Percentiles rank a stretch among this genome's conserved stretches.
Evolutionary conservation across 2,113 vertebrate genomes (phyloP).

Genomic region (Nyctibius bracteatus): DNA sequence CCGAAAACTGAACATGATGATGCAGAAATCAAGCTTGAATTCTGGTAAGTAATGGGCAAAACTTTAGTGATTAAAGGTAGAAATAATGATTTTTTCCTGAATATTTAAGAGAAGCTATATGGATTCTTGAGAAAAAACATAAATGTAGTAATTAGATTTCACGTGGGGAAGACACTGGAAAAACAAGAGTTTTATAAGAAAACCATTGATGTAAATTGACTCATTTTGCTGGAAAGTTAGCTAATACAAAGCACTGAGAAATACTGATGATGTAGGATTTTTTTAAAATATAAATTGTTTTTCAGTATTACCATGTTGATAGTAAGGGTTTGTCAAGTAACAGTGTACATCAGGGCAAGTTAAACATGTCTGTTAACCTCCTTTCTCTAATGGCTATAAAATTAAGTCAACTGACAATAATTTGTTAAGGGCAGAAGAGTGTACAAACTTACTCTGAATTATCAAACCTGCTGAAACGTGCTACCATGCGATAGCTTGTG

Average conservation of each 20-base stretch:
- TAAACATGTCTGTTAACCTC: background rate
- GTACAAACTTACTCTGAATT: background rate
- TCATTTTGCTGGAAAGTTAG: background rate
- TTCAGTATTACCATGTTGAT: background rate
- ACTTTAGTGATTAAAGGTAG: background rate
- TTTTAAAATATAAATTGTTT: background rate
- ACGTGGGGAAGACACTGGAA: background rate
- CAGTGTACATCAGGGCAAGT: accelerated
- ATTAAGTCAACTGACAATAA: background rate
- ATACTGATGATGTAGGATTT: background rate
- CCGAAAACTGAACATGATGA: background rate
- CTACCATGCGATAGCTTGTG: background rate
- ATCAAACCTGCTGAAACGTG: background rate
- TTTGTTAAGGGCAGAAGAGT: background rate
- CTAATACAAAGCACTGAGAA: background rate
- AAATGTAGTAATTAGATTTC: background rate
- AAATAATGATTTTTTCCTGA: background rate
- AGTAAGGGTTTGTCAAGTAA: background rate
- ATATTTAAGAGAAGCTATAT: background rate
- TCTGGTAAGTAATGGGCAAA: background rate
- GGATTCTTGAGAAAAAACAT: background rate
- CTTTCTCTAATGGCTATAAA: too few relatives aligned
- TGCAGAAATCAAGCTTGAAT: background rate
- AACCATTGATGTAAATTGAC: background rate
- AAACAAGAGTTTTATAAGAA: background rate